Evolutionary conservation across 2,797 vertebrate genomes (phyloP), one percentile per base, ranked within the genome.

Genomic region (Emys orbicularis): DNA sequence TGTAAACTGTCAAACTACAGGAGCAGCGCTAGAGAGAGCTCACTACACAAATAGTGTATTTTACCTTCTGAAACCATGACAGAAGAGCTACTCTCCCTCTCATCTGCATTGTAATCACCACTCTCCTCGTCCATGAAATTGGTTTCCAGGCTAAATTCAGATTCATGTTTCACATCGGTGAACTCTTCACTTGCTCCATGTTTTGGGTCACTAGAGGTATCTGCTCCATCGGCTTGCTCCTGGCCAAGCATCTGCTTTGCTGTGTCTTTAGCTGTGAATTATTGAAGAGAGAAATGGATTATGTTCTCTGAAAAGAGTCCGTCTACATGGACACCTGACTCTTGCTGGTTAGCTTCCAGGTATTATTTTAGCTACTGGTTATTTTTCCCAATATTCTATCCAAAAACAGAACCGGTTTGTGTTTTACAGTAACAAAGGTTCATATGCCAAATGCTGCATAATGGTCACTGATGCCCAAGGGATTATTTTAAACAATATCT

Each of bases 91-190:
- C 80, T n/a, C 5, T 91, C 85, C 89, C 41, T 95, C n/a, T 23
- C 68, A 84, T 90, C 91, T 34, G 90, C 85, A 80, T 3, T 92
- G 31, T 74, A 76, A 90, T 94, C 97, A 92, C 85, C 87, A 72
- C 80, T 92, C 81, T 98, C 98, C 76, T 98, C 98, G 23, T 98
- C 98, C 1, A 98, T 98, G 96, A 99, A 99, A 98, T 99, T 99
- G 79, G 97, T 98, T 98, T 99, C 99, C 94, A 99, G 97, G 96
- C 99, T 99, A 97, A 99, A 99, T 87, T 98, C 98, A 77, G 98
- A 98, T 97, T 99, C 99, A 0, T 99, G 98, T 93, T 99, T 98
- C 49, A 98, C 97, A 94, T 99, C 99, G 54, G 98, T 98, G 41
- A 99, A 99, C 90, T 99, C 99, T 53, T 98, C 98, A 3, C 41